These are phyloP conservation scores for Ophion slaviceki DNA, from an alignment of 2,888 invertebrate genomes.

Conservation along the genomic window DNA sequence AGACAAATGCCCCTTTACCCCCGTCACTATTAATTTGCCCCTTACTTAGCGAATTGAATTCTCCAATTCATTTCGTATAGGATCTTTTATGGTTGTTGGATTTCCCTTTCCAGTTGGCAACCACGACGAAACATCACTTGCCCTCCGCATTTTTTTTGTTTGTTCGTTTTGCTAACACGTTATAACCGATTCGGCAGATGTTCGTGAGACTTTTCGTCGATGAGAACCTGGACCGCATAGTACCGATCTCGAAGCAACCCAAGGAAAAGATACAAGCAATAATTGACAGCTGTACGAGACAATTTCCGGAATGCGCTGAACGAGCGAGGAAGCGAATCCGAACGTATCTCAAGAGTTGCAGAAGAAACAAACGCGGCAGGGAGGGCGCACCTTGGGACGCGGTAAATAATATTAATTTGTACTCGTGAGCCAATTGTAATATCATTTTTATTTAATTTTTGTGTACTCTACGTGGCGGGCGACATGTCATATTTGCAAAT, in stretches of 20 bases:
- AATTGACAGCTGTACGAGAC: conserved; percentile 97
- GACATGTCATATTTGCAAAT: not conserved
- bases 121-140: conserved; percentile 38
- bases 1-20: conserved; percentile 21
- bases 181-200: conserved; percentile 88
- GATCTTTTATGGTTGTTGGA: conserved; percentile 24
- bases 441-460: not conserved
- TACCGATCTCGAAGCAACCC: conserved; percentile 98
- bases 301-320: conserved; percentile 98
- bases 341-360: conserved; percentile 97
- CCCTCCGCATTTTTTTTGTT: conserved; percentile 46
- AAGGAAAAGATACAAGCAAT: conserved; percentile 99
- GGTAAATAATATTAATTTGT: conserved; percentile 86
- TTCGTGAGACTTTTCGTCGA: conserved; percentile 98
- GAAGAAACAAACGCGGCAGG: conserved; percentile 96
- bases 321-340: conserved; percentile 96
- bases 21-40: not conserved
- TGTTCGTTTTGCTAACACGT: conserved; percentile 44
- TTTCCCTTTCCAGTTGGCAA: conserved; percentile 36
- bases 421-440: not conserved
- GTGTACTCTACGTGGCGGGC: not conserved
- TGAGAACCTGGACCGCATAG: conserved; percentile 97
- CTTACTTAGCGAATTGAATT: conserved; percentile 51
- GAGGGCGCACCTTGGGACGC: conserved; percentile 94
- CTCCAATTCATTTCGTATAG: conserved; percentile 54